A percentile compares a stretch with the other conserved stretches of the same genome.
These are phyloP conservation scores for Micromussa lordhowensis DNA, from an alignment of 92 coral and sea anemone genomes.

Conservation along the genomic window DNA sequence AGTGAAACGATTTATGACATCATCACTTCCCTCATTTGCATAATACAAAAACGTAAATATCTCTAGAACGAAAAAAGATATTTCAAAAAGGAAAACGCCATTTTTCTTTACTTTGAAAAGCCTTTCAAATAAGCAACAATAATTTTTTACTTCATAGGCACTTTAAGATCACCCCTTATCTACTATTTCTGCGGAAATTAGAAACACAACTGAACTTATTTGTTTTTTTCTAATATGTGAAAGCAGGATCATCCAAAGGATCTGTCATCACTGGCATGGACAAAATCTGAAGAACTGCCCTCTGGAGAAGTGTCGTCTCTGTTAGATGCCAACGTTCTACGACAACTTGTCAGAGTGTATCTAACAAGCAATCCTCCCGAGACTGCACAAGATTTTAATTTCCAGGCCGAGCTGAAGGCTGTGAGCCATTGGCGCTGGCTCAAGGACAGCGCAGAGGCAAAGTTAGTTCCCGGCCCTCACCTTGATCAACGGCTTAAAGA, in stretches of 20 bases:
- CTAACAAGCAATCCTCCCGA: not conserved
- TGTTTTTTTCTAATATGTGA: not conserved
- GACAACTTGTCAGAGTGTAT: not conserved
- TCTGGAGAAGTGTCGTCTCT: not conserved
- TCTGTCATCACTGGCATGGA: not conserved
- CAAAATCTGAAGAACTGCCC: not conserved
- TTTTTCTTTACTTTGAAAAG: no score
- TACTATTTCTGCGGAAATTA: no score
- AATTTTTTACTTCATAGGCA: no score
- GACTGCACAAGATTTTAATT: slow-evolving; percentile 13
- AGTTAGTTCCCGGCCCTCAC: not conserved
- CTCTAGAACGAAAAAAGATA: no score
- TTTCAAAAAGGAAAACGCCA: no score
- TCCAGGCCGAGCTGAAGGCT: slow-evolving; percentile 27
- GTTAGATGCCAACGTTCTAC: not conserved
- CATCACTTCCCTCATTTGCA: no score
- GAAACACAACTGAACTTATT: not conserved
- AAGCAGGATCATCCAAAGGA: not conserved
- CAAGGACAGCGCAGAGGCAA: not conserved
- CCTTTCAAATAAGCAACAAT: no score
- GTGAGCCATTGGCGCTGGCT: slow-evolving; percentile 32
- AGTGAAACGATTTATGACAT: no score
- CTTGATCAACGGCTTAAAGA: not conserved
- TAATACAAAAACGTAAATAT: no score
- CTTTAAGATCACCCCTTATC: no score